Evolutionary conservation across 2,797 vertebrate species (phyloP).

Genomic region (Onychomys leucogaster): DNA sequence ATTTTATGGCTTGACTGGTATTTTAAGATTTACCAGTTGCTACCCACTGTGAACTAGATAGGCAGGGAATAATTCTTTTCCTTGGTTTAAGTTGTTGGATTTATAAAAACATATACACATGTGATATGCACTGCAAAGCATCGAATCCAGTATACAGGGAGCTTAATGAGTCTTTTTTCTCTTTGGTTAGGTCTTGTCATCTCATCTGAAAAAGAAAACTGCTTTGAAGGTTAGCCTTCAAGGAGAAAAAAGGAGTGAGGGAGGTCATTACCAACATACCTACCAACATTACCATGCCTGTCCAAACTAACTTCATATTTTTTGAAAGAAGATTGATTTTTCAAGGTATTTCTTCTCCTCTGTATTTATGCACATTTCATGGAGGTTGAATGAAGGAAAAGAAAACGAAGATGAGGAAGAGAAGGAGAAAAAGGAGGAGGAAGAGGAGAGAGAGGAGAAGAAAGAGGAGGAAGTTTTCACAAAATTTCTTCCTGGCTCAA

Average conservation of each 20-base stretch:
- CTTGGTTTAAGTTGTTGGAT: slow-evolving; percentile 53
- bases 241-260: not conserved
- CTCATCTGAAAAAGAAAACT: slow-evolving; percentile 82
- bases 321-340: slow-evolving; percentile 58
- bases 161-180: slow-evolving; percentile 66
- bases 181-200: slow-evolving; percentile 77
- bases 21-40: slow-evolving; percentile 42
- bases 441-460: not conserved
- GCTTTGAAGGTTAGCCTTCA: slow-evolving; percentile 68
- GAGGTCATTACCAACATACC: not conserved
- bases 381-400: slow-evolving; percentile 32
- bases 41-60: not conserved
- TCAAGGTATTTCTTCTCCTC: slow-evolving; percentile 59
- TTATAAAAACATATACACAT: slow-evolving; percentile 75
- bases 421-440: no score
- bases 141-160: slow-evolving; percentile 64
- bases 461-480: not conserved
- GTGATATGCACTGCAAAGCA: slow-evolving; percentile 49
- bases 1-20: slow-evolving; percentile 24
- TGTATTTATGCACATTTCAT: slow-evolving; percentile 67
- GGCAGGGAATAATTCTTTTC: slow-evolving; percentile 33
- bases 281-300: not conserved
- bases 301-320: slow-evolving; percentile 63
- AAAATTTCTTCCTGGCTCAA: slow-evolving; percentile 63
- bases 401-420: not conserved